A percentile compares a stretch with the other conserved stretches of the same genome.
phyloP scores from a whole-genome alignment of 2,113 vertebrate species.

The Hypanus sabinus region DNA sequence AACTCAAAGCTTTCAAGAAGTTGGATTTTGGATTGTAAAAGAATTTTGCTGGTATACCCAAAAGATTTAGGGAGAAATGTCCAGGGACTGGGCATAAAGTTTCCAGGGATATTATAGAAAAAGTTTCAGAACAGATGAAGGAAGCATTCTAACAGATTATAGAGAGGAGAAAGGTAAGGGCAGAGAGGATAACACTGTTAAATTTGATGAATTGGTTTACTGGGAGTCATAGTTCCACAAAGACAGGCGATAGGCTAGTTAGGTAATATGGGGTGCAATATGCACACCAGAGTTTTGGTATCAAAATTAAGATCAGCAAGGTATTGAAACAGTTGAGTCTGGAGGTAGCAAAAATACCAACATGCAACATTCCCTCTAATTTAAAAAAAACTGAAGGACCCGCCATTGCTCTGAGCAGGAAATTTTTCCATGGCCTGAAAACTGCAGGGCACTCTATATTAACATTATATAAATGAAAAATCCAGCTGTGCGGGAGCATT shows the following conservation, averaged over 20 bases:
- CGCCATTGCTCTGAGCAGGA: too few relatives aligned
- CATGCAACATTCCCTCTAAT: too few relatives aligned
- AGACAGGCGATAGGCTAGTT: not conserved
- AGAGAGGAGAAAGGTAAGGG: not conserved
- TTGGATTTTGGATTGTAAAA: too few relatives aligned
- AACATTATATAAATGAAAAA: too few relatives aligned
- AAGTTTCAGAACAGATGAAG: too few relatives aligned
- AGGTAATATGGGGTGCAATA: not conserved
- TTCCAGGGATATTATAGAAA: too few relatives aligned
- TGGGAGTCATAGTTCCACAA: not conserved
- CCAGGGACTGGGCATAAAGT: not conserved
- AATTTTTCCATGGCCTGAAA: too few relatives aligned
- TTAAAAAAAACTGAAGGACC: too few relatives aligned
- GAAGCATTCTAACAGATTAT: not conserved
- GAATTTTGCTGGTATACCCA: not conserved
- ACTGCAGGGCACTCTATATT: too few relatives aligned
- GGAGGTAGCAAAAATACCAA: not conserved
- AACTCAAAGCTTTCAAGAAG: not conserved
- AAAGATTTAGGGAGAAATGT: not conserved
- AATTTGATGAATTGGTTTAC: not conserved
- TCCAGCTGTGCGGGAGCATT: too few relatives aligned
- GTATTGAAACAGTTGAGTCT: not conserved
- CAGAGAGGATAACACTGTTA: not conserved
- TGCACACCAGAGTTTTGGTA: not conserved
- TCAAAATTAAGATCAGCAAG: not conserved